Percentiles rank a stretch among this genome's conserved stretches.
phyloP scores from a whole-genome alignment of 2,113 vertebrate genomes.

The Sula dactylatra region DNA sequence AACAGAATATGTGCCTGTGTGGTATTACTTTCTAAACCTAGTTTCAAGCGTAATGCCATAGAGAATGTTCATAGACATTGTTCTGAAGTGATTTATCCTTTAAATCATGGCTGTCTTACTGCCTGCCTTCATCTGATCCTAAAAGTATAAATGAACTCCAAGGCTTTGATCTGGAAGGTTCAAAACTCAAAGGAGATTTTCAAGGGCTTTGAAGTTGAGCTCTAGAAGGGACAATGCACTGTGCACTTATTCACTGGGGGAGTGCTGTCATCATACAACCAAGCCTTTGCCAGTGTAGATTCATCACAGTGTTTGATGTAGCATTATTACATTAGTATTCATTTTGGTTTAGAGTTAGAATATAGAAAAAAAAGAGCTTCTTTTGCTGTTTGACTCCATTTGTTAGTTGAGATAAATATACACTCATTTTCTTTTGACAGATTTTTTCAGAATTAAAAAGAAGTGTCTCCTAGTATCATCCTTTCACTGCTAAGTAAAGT shows the following conservation, averaged over 20 bases:
- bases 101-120: constrained; percentile 57
- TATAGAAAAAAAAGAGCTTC: neutral
- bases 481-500: neutral
- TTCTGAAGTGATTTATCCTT: constrained; percentile 66
- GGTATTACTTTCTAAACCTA: constrained; percentile 35
- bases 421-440: neutral
- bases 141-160: constrained; percentile 80
- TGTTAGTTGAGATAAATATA: neutral
- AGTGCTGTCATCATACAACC: constrained; percentile 23
- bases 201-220: constrained; percentile 71
- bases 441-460: neutral
- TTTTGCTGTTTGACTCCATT: neutral
- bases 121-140: constrained; percentile 79
- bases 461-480: neutral
- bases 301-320: constrained; percentile 48
- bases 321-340: constrained; percentile 9
- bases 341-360: neutral
- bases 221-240: constrained; percentile 75
- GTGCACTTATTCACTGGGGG: constrained; percentile 74
- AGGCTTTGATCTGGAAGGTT: constrained; percentile 80
- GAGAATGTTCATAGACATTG: constrained; percentile 37
- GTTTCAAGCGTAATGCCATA: constrained; percentile 35
- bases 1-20: neutral
- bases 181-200: constrained; percentile 69
- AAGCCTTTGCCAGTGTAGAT: constrained; percentile 42